Percentiles rank a stretch among this genome's conserved stretches.
These are phyloP conservation scores for Ormyrus thymus DNA, from an alignment of 2,888 invertebrate genomes.

Conservation along the genomic window DNA sequence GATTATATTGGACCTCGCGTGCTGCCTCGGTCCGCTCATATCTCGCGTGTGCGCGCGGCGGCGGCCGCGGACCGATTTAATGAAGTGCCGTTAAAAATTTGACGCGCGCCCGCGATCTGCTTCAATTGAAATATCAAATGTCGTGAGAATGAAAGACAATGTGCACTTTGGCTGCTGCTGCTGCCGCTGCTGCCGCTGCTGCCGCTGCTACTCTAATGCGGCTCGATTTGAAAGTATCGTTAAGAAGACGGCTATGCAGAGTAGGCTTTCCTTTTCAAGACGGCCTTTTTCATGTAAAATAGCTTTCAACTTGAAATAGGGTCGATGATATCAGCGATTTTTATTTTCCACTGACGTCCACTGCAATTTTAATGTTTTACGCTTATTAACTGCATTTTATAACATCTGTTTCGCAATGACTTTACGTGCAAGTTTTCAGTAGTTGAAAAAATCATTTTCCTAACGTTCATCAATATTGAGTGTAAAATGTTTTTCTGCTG, in stretches of 20 bases:
- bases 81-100: conserved; percentile 46
- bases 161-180: background rate
- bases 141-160: conserved; percentile 54
- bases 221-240: conserved; percentile 42
- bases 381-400: no score
- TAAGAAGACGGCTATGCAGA: conserved; percentile 20
- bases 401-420: no score
- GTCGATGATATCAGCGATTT: conserved; percentile 2
- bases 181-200: background rate
- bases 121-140: conserved; percentile 54
- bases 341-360: no score
- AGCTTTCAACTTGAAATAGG: conserved; percentile 20
- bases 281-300: conserved; percentile 36
- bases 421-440: no score
- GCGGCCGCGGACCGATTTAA: conserved; percentile 23
- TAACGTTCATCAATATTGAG: no score
- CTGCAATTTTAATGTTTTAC: no score
- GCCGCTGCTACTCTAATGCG: background rate
- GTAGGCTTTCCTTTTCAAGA: conserved; percentile 27
- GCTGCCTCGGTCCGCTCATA: background rate
- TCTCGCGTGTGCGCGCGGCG: conserved; percentile 19
- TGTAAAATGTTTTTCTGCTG: no score
- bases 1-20: conserved; percentile 18
- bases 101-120: conserved; percentile 20
- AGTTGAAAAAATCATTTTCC: no score